Evolutionary conservation across 2,113 vertebrate species (phyloP), one percentile per base, ranked within the genome.

Genomic region (Leucosticte australis): DNA sequence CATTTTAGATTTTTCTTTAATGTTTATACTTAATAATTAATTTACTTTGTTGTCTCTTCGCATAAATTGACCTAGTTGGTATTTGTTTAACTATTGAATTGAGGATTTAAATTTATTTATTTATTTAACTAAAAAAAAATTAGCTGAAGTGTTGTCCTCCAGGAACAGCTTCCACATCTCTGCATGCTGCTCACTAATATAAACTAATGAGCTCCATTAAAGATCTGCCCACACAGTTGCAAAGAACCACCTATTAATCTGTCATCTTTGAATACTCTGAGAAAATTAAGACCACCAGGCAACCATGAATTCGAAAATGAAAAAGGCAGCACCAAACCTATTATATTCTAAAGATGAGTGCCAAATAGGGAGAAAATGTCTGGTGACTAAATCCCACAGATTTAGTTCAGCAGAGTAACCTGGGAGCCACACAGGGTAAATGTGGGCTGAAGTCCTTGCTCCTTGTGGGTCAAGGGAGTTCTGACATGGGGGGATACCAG

Each of bases 121-220:
- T 59, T 24, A 9, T 44, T 59, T 57, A 68, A 7, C n/a, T n/a
- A 5, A 60, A 42, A 59, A 42, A 33, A 49, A 15, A 5, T 63
- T n/a, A 46, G 56, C 70, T 47, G 55, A 92, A 86, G 24, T 77
- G 75, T 92, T 96, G 74, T 53, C 89, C 82, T 94, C 55, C 56
- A 93, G 83, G 80, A 93, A 42, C 73, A 91, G 90, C 95, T 94
- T 96, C 87, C 79, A 73, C 42, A 37, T 39, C 46, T 62, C 86
- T 42, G 11, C 73, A 26, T 21, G 20, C 95, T 95, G 63, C 80
- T 96, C 76, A 37, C 96, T 98, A 97, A 97, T 97, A 91, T 11
- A 67, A 96, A 97, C 92, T 97, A 97, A 98, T 97, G 97, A 97
- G 94, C 89, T 96, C 87, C 91, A 89, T 97, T 97, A 96, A 95